Evolutionary conservation across 30 jellyfish, hydroid and myxozoan species (phyloP), one percentile per base, ranked within the genome.

Genomic region (Aurelia aurita complex sp. Pacific): DNA sequence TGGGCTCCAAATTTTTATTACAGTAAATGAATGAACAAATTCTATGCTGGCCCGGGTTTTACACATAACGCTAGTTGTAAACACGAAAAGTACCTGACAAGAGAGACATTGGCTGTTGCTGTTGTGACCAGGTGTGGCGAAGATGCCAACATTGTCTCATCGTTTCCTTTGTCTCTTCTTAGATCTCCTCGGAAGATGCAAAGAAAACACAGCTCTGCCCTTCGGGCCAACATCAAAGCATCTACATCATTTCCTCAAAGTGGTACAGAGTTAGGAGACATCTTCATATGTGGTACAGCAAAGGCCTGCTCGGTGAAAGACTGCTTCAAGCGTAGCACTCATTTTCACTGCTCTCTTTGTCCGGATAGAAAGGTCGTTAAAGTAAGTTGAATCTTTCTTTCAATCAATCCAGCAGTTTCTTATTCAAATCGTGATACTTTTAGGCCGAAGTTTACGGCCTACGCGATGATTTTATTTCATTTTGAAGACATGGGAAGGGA

Each of bases 51-150:
- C 73, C 92, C 85, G 92, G 43, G 85, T 83, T 83, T 83, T 83
- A 83, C 73, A 71, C 80, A 12, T 9, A 7, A 46, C 57, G 57
- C 51, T 57, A 50, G 85, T 61, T 79, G 83, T 67, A 83, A 63
- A 83, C 85, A 83, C 64, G 38, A 83, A 83, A 83, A 83, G 92
- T 83, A 83, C 92, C 92, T 83, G 92, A 83, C 85, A 62, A 72
- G 92, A 67, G 92, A 83, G 92, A 83, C 92, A 83, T 60, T 83
- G 89, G 89, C 89, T 79, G 92, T 83, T 83, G 92, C 92, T 83
- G 92, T 83, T 83, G 92, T 83, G 92, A 83, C 92, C 92, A 83
- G 92, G 92, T 83, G 92, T 83, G 92, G 92, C 92, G 92, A 83
- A 83, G 83, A 83, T 83, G 92, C 92, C 76, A 83, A 83, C 83